Percentiles rank a stretch among this genome's conserved stretches.
These are phyloP conservation scores for Spheniscus mendiculus DNA, from an alignment of 2,113 vertebrate species.

Conservation along the genomic window DNA sequence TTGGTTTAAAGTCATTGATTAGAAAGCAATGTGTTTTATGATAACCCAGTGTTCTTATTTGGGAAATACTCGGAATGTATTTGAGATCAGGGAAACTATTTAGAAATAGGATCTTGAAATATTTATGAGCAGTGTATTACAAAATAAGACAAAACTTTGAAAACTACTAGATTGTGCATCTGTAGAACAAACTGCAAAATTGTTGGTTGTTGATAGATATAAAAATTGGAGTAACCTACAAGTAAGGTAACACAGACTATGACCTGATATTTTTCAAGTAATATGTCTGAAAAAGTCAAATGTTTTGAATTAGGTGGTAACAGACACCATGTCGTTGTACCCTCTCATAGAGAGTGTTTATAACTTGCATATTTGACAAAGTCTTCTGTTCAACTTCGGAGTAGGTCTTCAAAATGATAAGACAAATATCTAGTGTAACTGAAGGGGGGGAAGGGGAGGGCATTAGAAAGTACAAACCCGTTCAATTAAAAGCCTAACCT, in stretches of 20 bases:
- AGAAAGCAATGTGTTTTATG: background rate
- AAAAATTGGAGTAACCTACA: background rate
- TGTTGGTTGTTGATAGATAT: background rate
- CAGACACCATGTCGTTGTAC: background rate
- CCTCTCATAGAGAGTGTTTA: background rate
- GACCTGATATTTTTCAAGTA: background rate
- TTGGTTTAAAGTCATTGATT: background rate
- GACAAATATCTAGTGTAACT: background rate
- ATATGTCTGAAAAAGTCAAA: background rate
- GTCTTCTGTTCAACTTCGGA: background rate
- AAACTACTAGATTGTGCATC: background rate
- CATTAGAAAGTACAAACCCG: background rate
- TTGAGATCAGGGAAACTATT: background rate
- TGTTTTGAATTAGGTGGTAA: background rate
- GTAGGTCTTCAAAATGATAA: background rate
- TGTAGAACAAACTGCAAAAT: background rate
- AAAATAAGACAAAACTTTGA: background rate
- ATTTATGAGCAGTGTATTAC: fast-evolving
- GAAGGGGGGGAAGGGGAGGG: background rate
- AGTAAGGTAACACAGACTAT: background rate
- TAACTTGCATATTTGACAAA: background rate
- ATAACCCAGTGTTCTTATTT: background rate
- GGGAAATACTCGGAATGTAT: background rate
- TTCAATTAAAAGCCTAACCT: constrained; percentile 68
- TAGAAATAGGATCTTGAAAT: background rate